Conservation (phyloP, 2,888 invertebrate species). For the Trachelus tabidus region DNA sequence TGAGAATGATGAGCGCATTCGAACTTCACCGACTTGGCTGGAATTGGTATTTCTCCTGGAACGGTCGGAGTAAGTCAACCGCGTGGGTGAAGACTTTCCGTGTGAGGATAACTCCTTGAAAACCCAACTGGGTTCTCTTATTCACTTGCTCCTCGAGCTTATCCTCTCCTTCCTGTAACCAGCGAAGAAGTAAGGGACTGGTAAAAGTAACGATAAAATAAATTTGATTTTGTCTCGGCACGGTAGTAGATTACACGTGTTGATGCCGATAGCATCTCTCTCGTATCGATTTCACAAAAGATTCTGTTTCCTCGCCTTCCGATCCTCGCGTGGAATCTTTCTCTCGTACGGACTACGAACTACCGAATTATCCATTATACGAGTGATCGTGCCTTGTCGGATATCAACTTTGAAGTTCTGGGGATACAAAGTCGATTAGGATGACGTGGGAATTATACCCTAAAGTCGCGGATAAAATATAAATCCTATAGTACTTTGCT, state of each 20-base stretch:
- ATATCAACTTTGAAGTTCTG: background rate
- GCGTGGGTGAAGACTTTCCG: background rate
- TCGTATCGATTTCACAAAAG: constrained; percentile 65
- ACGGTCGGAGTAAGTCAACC: background rate
- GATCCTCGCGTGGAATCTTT: background rate
- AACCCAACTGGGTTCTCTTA: background rate
- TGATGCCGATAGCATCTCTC: constrained; percentile 61
- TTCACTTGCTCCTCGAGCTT: background rate
- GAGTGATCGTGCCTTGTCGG: background rate
- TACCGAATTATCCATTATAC: background rate
- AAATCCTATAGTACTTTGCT: background rate
- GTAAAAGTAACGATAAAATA: constrained; percentile 53
- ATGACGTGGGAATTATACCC: background rate
- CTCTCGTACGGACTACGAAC: background rate
- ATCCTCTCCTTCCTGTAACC: background rate
- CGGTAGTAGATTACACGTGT: constrained; percentile 66
- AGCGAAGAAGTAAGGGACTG: background rate
- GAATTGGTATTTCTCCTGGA: background rate
- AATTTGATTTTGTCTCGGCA: constrained; percentile 56
- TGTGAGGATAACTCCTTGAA: background rate
- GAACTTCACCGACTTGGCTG: background rate
- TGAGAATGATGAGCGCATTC: background rate
- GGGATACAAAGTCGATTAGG: background rate
- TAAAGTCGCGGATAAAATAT: background rate
- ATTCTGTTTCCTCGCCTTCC: constrained; percentile 16